Conservation (phyloP, 2,113 vertebrate genomes). For the Crotalus helleri region DNA sequence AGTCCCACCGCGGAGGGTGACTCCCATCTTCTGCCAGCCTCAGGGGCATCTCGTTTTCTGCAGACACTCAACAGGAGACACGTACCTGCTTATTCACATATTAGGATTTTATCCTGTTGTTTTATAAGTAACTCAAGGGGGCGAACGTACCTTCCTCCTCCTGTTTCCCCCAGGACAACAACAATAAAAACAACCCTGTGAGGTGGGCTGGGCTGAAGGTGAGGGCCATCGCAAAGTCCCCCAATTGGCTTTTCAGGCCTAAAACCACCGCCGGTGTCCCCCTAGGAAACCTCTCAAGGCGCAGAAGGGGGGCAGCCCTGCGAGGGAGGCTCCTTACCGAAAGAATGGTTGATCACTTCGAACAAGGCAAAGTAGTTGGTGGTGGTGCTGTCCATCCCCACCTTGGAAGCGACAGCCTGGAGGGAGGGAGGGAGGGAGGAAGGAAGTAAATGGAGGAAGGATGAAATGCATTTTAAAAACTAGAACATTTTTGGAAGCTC, state of each 20-base stretch:
- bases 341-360: slow-evolving; percentile 95
- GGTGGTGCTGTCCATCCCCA: slow-evolving; percentile 94
- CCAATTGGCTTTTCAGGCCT: background rate
- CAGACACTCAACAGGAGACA: background rate
- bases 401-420: slow-evolving; percentile 86
- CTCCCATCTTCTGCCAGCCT: background rate
- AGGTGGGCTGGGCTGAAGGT: background rate
- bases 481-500: background rate
- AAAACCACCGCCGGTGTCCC: fast-evolving
- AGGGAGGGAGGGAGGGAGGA: background rate
- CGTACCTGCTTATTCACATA: fast-evolving
- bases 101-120: background rate
- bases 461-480: background rate
- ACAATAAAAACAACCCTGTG: background rate
- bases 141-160: no score
- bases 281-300: background rate
- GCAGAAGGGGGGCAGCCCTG: no score
- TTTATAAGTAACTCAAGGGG: background rate
- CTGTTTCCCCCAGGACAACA: background rate
- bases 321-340: slow-evolving; percentile 75
- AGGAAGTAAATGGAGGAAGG: no score
- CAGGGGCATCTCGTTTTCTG: fast-evolving
- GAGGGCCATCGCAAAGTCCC: background rate
- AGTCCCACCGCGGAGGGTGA: background rate
- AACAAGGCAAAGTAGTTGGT: slow-evolving; percentile 96